These are phyloP conservation scores for Endomychus coccineus DNA, from an alignment of 2,888 invertebrate species.

Conservation along the genomic window DNA sequence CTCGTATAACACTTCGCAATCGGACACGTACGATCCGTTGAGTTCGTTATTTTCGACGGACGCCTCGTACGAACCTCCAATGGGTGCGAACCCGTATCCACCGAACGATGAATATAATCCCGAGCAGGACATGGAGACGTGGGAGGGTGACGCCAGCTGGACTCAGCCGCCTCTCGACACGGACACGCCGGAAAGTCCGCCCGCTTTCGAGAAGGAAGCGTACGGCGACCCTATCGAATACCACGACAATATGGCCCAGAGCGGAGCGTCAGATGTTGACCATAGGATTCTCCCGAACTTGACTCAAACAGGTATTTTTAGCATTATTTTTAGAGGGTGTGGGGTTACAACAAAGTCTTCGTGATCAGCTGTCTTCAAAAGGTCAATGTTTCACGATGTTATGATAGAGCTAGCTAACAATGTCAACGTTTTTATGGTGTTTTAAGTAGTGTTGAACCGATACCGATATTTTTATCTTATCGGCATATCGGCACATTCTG, in stretches of 20 bases:
- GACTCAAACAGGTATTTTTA: too few species aligned
- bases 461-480: too few species aligned
- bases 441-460: too few species aligned
- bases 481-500: too few species aligned
- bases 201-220: constrained; percentile 56
- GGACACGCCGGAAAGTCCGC: constrained; percentile 61
- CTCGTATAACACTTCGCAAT: background rate
- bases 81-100: constrained; percentile 22
- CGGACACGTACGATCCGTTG: background rate
- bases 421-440: too few species aligned
- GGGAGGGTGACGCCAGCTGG: constrained; percentile 39
- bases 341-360: too few species aligned
- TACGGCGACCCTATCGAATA: constrained; percentile 54
- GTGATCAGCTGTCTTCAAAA: too few species aligned
- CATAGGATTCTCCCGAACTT: constrained; percentile 55
- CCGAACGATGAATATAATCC: constrained; percentile 40
- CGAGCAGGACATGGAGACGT: constrained; percentile 45
- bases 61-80: constrained; percentile 11
- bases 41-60: constrained; percentile 1
- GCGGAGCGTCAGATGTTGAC: constrained; percentile 48
- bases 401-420: too few species aligned
- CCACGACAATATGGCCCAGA: constrained; percentile 41
- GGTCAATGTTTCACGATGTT: too few species aligned
- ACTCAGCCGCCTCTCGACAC: constrained; percentile 37
- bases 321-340: too few species aligned